Evolutionary conservation across 2,888 invertebrate species (phyloP), one percentile per base, ranked within the genome.

Genomic region (Helicoverpa assulta): DNA sequence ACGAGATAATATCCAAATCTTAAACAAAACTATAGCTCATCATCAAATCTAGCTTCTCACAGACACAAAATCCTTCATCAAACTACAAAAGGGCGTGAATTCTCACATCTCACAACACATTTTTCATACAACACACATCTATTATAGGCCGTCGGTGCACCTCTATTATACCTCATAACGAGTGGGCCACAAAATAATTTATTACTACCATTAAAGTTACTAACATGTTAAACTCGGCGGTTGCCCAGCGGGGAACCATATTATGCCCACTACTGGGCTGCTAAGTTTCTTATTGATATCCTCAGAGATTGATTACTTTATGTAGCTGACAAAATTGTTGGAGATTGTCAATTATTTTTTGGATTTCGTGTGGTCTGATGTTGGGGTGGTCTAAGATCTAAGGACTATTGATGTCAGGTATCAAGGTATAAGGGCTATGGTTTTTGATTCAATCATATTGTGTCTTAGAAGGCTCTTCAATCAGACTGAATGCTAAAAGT

Each of bases 241-340:
- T 57, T 56, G 59, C 83, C 33, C 83, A 62, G 74, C 82, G 74
- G 83, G 87, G 71, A 60, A 75, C 64, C 83, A 82, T 83, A 87
- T 88, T 87, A 88, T 76, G 63, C 72, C 71, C 81, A 83, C 86
- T 88, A 86, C 84, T 85, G 84, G 82, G 82, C 78, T 76, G 78
- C 66, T 77, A 60, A 77, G 75, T 76, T 76, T 55, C 72, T 76
- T 71, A 81, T 82, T 78, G 72, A 82, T 78, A 73, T 73, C 64
- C 59, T 56, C 52, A 43, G 66, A 67, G 81, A 82, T 83, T 74
- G 68, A 78, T 80, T 29, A 68, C 67, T 73, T 43, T 53, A 67
- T 60, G 73, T 76, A 57, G 60, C 55, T 68, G 70, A 74, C 71
- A 8, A 52, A 67, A 67, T 58, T 78, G 29, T 47, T 70, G 51